Conservation (phyloP, 2,888 invertebrate species). For the Ennomos erosarius region DNA sequence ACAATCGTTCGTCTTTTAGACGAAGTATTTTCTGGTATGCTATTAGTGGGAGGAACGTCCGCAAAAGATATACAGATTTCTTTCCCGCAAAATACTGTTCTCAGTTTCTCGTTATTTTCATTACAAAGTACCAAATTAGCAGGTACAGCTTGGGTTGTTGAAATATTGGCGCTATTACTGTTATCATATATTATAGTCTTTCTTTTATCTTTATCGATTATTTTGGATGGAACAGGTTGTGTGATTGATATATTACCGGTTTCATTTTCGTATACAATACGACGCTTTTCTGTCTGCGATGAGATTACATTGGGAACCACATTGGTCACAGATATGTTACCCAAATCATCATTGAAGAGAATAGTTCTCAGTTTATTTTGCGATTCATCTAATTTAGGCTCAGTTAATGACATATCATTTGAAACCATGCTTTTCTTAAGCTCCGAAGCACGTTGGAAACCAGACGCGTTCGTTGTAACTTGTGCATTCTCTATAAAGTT, state of each 20-base stretch:
- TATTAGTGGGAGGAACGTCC: slow-evolving; percentile 28
- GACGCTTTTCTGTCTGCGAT: slow-evolving; percentile 28
- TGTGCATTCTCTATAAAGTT: slow-evolving; percentile 55
- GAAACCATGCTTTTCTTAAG: slow-evolving; percentile 20
- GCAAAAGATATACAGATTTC: slow-evolving; percentile 31
- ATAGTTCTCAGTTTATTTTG: slow-evolving; percentile 39
- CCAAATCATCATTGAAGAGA: slow-evolving; percentile 44
- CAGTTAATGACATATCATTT: slow-evolving; percentile 26
- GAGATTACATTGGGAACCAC: slow-evolving; percentile 40
- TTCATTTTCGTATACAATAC: slow-evolving; percentile 44
- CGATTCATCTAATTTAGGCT: slow-evolving; percentile 5
- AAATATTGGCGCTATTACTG: slow-evolving; percentile 37
- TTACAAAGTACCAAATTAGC: slow-evolving; percentile 23
- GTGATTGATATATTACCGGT: slow-evolving; percentile 48
- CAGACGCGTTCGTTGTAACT: slow-evolving; percentile 31
- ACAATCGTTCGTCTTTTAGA: slow-evolving; percentile 32
- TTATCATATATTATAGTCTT: slow-evolving; percentile 41
- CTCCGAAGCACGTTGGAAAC: slow-evolving; percentile 11
- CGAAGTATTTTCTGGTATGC: slow-evolving; percentile 11
- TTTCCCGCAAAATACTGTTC: slow-evolving; percentile 31
- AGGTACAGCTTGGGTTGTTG: slow-evolving; percentile 39
- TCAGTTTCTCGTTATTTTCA: slow-evolving; percentile 21
- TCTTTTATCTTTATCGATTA: slow-evolving; percentile 30
- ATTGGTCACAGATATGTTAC: slow-evolving; percentile 51
- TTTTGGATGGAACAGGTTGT: slow-evolving; percentile 41